Base-by-base conservation (phyloP, 1,140 invertebrate species). In the Venturia canescens region DNA sequence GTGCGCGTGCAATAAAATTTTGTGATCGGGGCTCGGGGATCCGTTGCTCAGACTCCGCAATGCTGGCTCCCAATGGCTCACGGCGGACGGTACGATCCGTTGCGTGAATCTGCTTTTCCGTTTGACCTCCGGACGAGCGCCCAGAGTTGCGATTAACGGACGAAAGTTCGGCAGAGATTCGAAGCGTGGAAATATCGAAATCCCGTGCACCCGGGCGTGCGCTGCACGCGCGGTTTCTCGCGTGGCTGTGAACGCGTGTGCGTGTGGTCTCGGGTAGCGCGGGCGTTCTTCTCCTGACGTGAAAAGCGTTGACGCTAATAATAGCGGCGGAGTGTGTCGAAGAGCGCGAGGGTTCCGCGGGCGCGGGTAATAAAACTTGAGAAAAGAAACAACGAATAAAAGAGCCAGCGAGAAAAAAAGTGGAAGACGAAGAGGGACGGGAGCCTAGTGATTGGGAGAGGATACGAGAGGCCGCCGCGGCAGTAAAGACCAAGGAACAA, bases 261-360 rank as follows among this genome's bases (percentile, higher is more conserved):
- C 15, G 21, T 26, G 23, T 63, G 16, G 26, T 63, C 60, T 63
- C 50, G n/a, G 18, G 50, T 53, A 18, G 50, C 50, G 50, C 50
- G 50, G 50, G 50, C 50, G 50, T 53, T 53, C 50, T 53, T 53
- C 60, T 63, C 27, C 60, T 23, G 60, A 63, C 60, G n/a, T 26
- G 50, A 63, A 69, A 69, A 69, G 66, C 29, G 66, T 69, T 31
- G 66, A 69, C 66, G 66, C 66, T 69, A 69, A 69, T 69, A 69
- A 69, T 69, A 69, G 60, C n/a, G 60, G 60, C 60, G 23, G 60
- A 63, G 60, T 63, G 60, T 63, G 60, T 26, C 60, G 60, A 23
- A 63, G 23, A 53, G 16, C 11, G 60, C 60, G 60, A 69, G 66
- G 16, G 60, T 44, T 44, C 38, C n/a, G 26, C 21, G 29, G 66